phyloP scores from a whole-genome alignment of 2,113 vertebrate species.

The Terrapene triunguis region DNA sequence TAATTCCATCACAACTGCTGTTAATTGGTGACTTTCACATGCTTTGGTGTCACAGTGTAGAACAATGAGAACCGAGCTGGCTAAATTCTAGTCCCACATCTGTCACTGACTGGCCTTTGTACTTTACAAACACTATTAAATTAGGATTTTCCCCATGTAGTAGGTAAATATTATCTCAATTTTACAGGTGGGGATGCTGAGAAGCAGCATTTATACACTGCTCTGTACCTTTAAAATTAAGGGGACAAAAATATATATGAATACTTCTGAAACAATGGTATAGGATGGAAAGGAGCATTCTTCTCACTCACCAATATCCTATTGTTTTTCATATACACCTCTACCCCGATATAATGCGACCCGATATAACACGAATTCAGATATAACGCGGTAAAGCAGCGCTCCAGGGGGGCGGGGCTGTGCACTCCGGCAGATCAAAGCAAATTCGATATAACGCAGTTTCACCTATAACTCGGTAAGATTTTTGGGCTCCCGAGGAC shows the following conservation, averaged over 20 bases:
- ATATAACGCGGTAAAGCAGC: no score
- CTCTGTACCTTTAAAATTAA: not conserved
- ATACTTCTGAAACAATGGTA: slow-evolving; percentile 41
- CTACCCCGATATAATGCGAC: no score
- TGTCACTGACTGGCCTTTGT: slow-evolving; percentile 48
- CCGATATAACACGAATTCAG: no score
- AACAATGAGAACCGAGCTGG: not conserved
- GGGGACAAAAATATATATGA: not conserved
- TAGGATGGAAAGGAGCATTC: not conserved
- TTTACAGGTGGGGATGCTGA: not conserved
- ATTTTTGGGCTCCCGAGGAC: no score
- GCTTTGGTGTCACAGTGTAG: not conserved
- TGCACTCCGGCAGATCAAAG: no score
- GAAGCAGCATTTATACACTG: not conserved
- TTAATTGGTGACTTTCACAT: slow-evolving; percentile 14
- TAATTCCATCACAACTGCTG: slow-evolving; percentile 22
- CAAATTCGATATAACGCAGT: no score
- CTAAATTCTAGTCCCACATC: not conserved
- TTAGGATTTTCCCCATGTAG: slow-evolving; percentile 66
- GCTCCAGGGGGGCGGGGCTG: no score
- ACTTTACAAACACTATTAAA: slow-evolving; percentile 40
- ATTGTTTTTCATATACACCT: not conserved
- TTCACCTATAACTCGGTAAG: no score
- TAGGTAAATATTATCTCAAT: not conserved
- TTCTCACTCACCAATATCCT: slow-evolving; percentile 10